A percentile compares a stretch with the other conserved stretches of the same genome.
phyloP scores from a whole-genome alignment of 2,797 vertebrate genomes.

The Apogon hyalosoma region DNA sequence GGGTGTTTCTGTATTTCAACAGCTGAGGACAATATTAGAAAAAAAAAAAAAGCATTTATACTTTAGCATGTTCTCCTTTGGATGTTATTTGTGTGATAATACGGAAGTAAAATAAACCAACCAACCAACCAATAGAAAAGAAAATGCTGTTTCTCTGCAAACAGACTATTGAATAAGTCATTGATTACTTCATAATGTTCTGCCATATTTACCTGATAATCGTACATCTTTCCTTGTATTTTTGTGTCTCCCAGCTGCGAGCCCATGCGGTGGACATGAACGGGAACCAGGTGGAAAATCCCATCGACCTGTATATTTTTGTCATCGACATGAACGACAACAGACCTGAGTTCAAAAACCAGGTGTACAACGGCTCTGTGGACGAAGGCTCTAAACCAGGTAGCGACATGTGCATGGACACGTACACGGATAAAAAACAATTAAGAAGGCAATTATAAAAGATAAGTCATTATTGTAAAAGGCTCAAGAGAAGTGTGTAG shows the following conservation, averaged over 20 bases:
- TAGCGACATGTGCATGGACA: slow-evolving; percentile 43
- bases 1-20: no score
- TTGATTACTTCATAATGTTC: slow-evolving; percentile 4
- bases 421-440: neutral
- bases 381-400: slow-evolving; percentile 96
- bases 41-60: no score
- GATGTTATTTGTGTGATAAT: no score
- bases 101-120: no score
- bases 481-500: neutral
- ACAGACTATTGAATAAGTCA: neutral
- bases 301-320: slow-evolving; percentile 96
- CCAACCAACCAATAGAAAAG: no score
- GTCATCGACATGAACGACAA: slow-evolving; percentile 98
- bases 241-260: slow-evolving; percentile 83
- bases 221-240: neutral
- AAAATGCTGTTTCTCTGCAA: no score
- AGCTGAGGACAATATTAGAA: no score
- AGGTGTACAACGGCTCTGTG: slow-evolving; percentile 95
- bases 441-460: neutral
- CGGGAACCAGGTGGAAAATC: slow-evolving; percentile 96
- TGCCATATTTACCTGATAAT: neutral
- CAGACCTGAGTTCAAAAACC: slow-evolving; percentile 92
- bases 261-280: slow-evolving; percentile 97
- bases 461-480: neutral
- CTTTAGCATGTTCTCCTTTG: no score